Base-by-base conservation (phyloP, 2,888 invertebrate genomes). In the Mesoligia furuncula region DNA sequence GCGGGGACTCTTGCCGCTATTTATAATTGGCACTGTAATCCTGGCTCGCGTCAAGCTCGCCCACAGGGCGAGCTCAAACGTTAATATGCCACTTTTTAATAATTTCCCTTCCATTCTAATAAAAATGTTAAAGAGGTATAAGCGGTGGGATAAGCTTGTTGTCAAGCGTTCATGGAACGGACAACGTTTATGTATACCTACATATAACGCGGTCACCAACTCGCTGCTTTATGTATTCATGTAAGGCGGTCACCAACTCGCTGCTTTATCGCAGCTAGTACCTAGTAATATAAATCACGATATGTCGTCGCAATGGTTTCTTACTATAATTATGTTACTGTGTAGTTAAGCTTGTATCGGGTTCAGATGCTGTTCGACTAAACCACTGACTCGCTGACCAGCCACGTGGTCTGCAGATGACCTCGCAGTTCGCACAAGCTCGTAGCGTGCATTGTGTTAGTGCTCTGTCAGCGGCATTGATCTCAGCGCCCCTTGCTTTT, bases 21-120 rank as follows among this genome's bases (percentile, higher is more conserved):
- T 73, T 66, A 59, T 57, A 57, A 59, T 66, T 59, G 59, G 24
- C 54, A 39, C 73, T 20, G 48, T 27, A 61, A 51, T 39, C 59
- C 73, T 61, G 27, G 27, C 5, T 17, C 24, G 24, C 4, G 48
- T 17, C 20, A 36, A 27, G 57, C 65, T 45, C 39, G 36, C 62
- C 17, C 27, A 17, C 24, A 62, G 36, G 36, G n/a, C 15, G 17
- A n/a, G 20, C 48, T 39, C 36, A 76, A 59, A 65, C 54, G 64
- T 45, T 64, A 24, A 42, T 51, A 24, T 7, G 62, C 36, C 24
- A 17, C 27, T 75, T 75, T 68, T 39, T 57, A 8, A 64, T 51
- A 45, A 72, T 45, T 65, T 45, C 42, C 36, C 24, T 45, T 62
- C 17, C 15, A 48, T 51, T 62, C 36, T 5, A 67, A 27, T 54